Evolutionary conservation across 2,888 invertebrate species (phyloP).

Genomic region (Melanchra persicariae): DNA sequence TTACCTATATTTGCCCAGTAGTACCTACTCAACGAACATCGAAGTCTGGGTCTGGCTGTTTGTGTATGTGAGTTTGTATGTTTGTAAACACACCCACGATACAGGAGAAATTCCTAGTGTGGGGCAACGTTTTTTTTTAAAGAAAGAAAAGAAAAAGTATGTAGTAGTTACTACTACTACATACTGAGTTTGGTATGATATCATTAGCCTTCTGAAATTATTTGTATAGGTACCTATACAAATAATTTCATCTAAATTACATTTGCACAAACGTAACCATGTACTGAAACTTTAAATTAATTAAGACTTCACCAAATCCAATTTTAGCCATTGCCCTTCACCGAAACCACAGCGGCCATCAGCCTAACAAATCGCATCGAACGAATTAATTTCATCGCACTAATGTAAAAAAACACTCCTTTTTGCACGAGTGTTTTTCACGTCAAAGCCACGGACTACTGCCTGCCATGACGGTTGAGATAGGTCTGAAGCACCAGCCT

Average conservation of each 20-base stretch:
- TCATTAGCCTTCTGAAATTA: no score
- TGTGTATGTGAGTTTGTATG: no score
- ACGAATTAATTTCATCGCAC: slow-evolving; percentile 71
- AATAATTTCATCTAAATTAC: no score
- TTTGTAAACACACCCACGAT: no score
- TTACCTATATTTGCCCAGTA: neutral
- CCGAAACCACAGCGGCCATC: neutral
- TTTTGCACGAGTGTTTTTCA: slow-evolving; percentile 76
- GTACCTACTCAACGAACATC: neutral
- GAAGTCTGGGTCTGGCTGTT: no score
- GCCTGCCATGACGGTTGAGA: slow-evolving; percentile 78
- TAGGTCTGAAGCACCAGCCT: slow-evolving; percentile 78
- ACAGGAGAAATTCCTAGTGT: no score
- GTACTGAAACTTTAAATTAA: neutral
- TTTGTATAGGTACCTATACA: no score
- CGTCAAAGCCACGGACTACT: slow-evolving; percentile 78
- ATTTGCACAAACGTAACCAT: neutral
- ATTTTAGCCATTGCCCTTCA: neutral
- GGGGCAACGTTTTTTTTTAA: no score
- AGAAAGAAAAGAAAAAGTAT: no score
- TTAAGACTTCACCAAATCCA: neutral
- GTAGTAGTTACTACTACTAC: no score
- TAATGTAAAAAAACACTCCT: slow-evolving; percentile 69
- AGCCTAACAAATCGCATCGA: slow-evolving; percentile 47
- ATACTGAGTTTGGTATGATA: no score